Percentiles rank a stretch among this genome's conserved stretches.
Conservation (phyloP, 2,113 vertebrate genomes). For the Ancistrus triradiatus region DNA sequence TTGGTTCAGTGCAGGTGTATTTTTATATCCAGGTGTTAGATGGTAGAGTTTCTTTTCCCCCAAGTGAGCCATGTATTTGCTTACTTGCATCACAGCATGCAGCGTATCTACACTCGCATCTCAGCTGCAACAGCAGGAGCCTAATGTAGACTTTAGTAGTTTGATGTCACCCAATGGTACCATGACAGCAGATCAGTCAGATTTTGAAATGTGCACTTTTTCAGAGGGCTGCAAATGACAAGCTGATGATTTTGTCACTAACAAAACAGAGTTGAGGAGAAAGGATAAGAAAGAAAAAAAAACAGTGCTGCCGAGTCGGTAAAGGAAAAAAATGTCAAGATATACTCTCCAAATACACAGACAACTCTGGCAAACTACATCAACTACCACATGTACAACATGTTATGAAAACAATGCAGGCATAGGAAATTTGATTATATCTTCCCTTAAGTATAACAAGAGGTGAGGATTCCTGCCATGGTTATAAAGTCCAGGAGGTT, state of each 20-base stretch:
- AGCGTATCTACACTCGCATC: conserved; percentile 42
- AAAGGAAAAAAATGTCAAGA: conserved; percentile 36
- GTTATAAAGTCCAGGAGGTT: too few relatives aligned
- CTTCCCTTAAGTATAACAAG: too few relatives aligned
- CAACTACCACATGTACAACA: too few relatives aligned
- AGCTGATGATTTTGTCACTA: conserved; percentile 47
- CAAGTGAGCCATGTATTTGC: conserved; percentile 44
- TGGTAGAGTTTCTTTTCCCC: conserved; percentile 4
- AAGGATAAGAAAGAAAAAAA: conserved; percentile 36
- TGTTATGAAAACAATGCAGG: too few relatives aligned
- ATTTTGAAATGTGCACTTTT: conserved; percentile 56
- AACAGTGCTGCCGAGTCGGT: too few relatives aligned
- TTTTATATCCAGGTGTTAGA: not conserved
- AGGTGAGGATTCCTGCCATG: too few relatives aligned
- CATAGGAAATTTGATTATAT: too few relatives aligned
- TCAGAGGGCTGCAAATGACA: conserved; percentile 55
- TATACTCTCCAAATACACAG: too few relatives aligned
- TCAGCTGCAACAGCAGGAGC: conserved; percentile 46
- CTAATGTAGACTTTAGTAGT: conserved; percentile 56
- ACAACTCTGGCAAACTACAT: too few relatives aligned
- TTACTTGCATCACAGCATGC: conserved; percentile 44
- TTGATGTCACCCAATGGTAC: conserved; percentile 51
- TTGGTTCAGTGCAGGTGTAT: not conserved
- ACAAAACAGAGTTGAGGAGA: conserved; percentile 42
- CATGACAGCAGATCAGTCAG: conserved; percentile 53